phyloP scores from a whole-genome alignment of 2,113 vertebrate genomes.

The Reinhardtius hippoglossoides region DNA sequence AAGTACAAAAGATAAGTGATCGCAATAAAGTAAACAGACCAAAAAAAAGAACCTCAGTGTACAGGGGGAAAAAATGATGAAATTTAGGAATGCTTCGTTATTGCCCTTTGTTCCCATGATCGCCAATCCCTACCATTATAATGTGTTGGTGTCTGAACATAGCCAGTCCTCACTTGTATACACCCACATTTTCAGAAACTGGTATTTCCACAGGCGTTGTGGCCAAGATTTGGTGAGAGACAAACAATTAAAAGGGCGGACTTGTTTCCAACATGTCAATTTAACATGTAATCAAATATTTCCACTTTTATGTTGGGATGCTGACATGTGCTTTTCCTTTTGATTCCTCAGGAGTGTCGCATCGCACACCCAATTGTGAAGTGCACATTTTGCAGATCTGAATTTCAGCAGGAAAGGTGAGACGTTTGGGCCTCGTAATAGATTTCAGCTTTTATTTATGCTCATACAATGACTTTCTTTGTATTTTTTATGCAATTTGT shows the following conservation, averaged over 20 bases:
- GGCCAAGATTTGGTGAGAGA: background rate
- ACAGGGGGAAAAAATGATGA: background rate
- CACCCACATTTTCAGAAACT: background rate
- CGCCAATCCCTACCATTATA: background rate
- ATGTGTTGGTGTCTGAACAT: background rate
- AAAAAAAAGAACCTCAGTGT: too few species aligned
- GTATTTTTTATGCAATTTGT: background rate
- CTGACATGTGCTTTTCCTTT: slow-evolving; percentile 25
- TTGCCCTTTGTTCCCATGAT: background rate
- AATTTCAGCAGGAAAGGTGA: slow-evolving; percentile 98
- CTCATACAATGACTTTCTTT: background rate
- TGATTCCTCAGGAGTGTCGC: slow-evolving; percentile 90
- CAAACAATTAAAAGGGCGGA: too few species aligned
- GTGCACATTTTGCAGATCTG: slow-evolving; percentile 96
- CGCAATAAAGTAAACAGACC: too few species aligned
- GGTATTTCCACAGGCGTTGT: slow-evolving; percentile 7
- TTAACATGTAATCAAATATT: too few species aligned
- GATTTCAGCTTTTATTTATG: background rate
- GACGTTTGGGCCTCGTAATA: background rate
- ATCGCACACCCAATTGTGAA: slow-evolving; percentile 98
- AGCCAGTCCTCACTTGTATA: background rate
- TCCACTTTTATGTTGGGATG: background rate
- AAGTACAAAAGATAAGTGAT: too few species aligned
- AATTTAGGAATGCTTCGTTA: too few species aligned
- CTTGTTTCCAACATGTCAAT: background rate